Conservation (phyloP, 1,140 invertebrate species). For the Pinna nobilis region DNA sequence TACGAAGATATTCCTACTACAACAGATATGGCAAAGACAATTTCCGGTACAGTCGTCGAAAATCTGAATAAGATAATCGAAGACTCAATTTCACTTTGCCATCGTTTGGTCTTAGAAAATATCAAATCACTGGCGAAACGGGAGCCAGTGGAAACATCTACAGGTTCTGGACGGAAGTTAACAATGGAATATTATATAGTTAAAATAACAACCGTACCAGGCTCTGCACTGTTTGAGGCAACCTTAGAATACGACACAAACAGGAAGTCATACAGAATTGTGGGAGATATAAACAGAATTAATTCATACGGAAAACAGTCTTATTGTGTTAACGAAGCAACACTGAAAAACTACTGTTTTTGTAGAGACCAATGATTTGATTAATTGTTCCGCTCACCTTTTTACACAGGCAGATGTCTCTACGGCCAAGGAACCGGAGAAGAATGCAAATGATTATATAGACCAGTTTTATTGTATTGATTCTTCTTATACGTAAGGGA, state of each 20-base stretch:
- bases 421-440: not conserved
- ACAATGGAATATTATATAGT: constrained; percentile 34
- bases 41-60: constrained; percentile 47
- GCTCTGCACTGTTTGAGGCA: constrained; percentile 36
- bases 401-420: not conserved
- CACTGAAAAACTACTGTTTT: constrained; percentile 66
- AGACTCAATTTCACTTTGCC: constrained; percentile 47
- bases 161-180: not conserved
- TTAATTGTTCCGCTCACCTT: no score
- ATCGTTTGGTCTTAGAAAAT: constrained; percentile 31
- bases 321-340: constrained; percentile 28
- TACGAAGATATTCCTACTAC: constrained; percentile 26
- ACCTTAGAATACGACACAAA: constrained; percentile 4
- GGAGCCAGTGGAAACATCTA: constrained; percentile 44
- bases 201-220: constrained; percentile 28
- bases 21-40: constrained; percentile 13
- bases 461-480: no score
- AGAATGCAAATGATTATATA: no score
- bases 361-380: no score
- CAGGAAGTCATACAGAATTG: not conserved
- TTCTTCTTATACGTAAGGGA: no score
- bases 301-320: constrained; percentile 39
- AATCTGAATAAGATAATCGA: constrained; percentile 54
- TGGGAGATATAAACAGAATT: constrained; percentile 26
- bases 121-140: constrained; percentile 52